These are phyloP conservation scores for Antigone vipio DNA, from an alignment of 2,113 vertebrate genomes.

Conservation along the genomic window DNA sequence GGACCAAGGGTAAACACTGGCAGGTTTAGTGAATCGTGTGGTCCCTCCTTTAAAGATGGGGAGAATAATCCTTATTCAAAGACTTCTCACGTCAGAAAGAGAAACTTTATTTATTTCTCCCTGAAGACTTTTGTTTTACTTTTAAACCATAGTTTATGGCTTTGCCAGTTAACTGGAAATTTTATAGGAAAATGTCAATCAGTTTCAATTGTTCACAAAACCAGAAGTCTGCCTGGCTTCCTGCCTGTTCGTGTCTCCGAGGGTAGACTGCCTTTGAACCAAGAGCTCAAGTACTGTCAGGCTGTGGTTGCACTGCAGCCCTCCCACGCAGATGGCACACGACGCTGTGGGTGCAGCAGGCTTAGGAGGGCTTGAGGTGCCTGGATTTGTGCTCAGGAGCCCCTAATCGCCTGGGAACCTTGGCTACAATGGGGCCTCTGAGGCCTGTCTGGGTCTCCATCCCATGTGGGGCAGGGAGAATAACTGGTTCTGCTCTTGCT, in stretches of 20 bases:
- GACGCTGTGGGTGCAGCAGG: not conserved
- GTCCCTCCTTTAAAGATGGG: not conserved
- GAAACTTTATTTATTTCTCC: not conserved
- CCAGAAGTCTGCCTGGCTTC: slow-evolving; percentile 3
- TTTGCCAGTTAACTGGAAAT: not conserved
- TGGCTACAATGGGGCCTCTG: not conserved
- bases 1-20: not conserved
- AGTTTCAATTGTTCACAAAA: not conserved
- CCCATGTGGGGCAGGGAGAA: not conserved
- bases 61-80: not conserved
- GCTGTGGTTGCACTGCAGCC: not conserved
- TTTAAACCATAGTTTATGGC: not conserved
- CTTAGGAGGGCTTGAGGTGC: accelerated
- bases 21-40: not conserved
- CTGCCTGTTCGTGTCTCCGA: not conserved
- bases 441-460: not conserved
- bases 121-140: not conserved
- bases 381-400: not conserved
- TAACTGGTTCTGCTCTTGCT: not conserved
- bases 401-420: not conserved
- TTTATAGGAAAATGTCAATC: not conserved
- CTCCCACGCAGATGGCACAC: not conserved
- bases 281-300: not conserved
- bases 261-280: not conserved
- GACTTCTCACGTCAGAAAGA: not conserved